Percentiles rank a stretch among this genome's conserved stretches.
Conservation (phyloP, 37 sponge, comb jelly and placozoan species). For the Oscarella lobularis region DNA sequence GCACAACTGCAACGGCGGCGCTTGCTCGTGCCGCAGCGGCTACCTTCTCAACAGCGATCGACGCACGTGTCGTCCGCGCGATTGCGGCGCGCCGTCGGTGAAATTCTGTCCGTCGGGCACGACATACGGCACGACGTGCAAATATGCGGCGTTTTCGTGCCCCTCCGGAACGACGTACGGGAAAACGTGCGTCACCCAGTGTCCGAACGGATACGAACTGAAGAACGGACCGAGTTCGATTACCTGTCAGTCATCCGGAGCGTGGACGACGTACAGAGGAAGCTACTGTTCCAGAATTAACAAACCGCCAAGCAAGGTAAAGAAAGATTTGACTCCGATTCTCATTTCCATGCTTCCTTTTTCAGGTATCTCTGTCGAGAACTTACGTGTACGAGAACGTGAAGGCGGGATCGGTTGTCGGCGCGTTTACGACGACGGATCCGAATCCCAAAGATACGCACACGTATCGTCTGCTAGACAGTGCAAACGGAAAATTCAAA, state of each 20-base stretch:
- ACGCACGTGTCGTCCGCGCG: neutral
- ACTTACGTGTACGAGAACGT: neutral
- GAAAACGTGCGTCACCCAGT: neutral
- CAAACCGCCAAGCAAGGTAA: neutral
- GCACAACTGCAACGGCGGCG: neutral
- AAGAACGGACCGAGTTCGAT: neutral
- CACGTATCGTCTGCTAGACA: neutral
- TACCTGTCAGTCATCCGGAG: neutral
- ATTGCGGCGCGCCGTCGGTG: conserved; percentile 3
- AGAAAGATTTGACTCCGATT: neutral
- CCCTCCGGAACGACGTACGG: neutral
- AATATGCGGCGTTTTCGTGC: neutral
- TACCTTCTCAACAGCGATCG: neutral
- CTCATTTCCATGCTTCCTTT: neutral
- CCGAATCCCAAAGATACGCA: conserved; percentile 9
- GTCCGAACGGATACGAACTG: conserved; percentile 7
- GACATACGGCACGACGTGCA: conserved; percentile 5
- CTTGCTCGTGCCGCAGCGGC: neutral
- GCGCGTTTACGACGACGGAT: neutral
- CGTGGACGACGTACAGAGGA: neutral
- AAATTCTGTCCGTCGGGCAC: neutral
- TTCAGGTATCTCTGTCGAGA: neutral
- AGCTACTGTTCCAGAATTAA: neutral
- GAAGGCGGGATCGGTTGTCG: neutral
- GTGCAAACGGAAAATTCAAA: neutral